Conservation (phyloP, 2,797 vertebrate species). For the Sebastes steindachneri region DNA sequence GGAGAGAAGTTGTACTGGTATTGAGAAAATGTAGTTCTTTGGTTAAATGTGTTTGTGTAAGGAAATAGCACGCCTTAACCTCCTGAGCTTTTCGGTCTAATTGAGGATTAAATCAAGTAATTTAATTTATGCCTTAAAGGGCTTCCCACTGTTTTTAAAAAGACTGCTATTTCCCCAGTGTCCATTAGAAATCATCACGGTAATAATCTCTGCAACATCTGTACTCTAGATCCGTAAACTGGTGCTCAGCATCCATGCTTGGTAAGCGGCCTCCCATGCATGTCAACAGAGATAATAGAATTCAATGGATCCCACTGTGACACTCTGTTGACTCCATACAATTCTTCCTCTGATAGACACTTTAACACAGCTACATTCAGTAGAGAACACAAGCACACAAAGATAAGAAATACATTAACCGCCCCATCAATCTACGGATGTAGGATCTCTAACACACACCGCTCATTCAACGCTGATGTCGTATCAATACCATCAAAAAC, state of each 20-base stretch:
- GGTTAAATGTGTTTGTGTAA: background rate
- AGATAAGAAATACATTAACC: background rate
- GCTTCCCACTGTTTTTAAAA: background rate
- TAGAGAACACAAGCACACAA: background rate
- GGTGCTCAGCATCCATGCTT: background rate
- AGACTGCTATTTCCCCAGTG: background rate
- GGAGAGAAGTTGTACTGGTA: background rate
- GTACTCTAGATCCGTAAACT: background rate
- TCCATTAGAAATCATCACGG: background rate
- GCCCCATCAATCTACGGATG: background rate
- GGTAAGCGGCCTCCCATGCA: background rate
- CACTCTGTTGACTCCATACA: background rate
- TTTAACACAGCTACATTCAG: background rate
- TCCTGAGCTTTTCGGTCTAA: background rate
- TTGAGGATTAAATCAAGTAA: constrained; percentile 20
- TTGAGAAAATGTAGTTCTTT: background rate
- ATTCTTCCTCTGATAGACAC: background rate
- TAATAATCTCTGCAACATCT: constrained; percentile 16
- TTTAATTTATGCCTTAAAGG: constrained; percentile 3
- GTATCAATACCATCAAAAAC: constrained; percentile 26
- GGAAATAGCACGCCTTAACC: background rate
- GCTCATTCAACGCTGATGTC: background rate
- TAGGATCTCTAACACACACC: background rate
- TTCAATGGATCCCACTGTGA: constrained; percentile 9
- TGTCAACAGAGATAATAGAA: background rate